A percentile compares a stretch with the other conserved stretches of the same genome.
Conservation (phyloP, 2,113 vertebrate species). For the Bubalus kerabau region DNA sequence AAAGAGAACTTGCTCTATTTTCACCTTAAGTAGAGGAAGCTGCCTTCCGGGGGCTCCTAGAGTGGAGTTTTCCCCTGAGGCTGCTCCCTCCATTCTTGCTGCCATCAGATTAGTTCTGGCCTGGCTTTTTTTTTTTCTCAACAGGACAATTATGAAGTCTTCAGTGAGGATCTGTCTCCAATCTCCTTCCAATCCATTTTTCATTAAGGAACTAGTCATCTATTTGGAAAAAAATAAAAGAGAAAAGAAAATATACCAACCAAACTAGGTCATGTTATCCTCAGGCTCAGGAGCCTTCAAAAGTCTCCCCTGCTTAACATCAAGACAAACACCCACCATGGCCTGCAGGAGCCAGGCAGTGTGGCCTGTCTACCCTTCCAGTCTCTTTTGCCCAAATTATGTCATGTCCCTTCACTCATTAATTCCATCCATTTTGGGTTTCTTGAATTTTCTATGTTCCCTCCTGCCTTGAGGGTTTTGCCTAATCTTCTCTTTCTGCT, state of each 20-base stretch:
- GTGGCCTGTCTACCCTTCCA: background rate
- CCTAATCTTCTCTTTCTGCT: background rate
- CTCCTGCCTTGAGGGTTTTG: background rate
- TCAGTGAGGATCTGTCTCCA: background rate
- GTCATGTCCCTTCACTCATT: background rate
- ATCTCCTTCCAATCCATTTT: background rate
- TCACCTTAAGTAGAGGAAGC: background rate
- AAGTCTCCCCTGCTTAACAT: background rate
- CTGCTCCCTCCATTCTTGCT: background rate
- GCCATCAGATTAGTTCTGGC: background rate
- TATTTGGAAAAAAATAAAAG: background rate
- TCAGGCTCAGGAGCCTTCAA: background rate
- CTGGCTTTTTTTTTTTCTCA: background rate
- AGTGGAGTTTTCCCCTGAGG: background rate
- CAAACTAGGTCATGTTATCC: background rate
- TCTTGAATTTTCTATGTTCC: background rate
- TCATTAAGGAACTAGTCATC: background rate
- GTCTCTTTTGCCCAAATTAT: background rate
- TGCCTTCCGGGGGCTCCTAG: background rate
- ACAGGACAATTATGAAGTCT: background rate
- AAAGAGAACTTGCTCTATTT: background rate
- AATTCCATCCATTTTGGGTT: background rate
- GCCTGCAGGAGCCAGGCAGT: background rate
- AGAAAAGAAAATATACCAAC: background rate
- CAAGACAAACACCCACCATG: rapidly evolving